Evolutionary conservation across 1,140 invertebrate genomes (phyloP).

Genomic region (Lordiphosa stackelbergi): DNA sequence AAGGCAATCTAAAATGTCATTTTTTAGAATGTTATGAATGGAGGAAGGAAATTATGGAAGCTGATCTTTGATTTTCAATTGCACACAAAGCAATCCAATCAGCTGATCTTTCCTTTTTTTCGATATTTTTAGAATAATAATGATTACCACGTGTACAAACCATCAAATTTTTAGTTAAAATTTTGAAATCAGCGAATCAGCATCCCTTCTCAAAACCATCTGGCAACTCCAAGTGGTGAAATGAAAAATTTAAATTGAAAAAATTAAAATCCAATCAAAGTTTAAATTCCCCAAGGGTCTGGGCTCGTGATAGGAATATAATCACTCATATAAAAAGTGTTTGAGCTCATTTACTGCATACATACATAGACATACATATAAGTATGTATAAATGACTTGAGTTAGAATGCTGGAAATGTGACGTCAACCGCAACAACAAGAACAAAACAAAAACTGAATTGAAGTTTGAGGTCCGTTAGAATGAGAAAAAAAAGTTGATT

Average conservation of each 20-base stretch:
- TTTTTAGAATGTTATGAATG: no score
- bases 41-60: no score
- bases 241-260: not conserved
- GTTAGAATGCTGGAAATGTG: conserved; percentile 6
- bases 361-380: conserved; percentile 5
- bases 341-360: not conserved
- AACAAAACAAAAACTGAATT: conserved; percentile 2
- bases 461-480: conserved; percentile 7
- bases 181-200: conserved; percentile 20
- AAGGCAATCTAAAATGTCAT: no score
- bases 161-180: not conserved
- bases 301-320: conserved; percentile 6
- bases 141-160: no score
- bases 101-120: no score
- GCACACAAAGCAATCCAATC: no score
- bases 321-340: conserved; percentile 1
- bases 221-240: conserved; percentile 10
- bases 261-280: conserved; percentile 22
- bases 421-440: conserved; percentile 3
- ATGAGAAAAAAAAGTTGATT: not conserved
- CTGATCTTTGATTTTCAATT: no score
- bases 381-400: not conserved
- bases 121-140: no score
- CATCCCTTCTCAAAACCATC: conserved; percentile 21
- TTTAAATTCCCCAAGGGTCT: conserved; percentile 17